phyloP scores from a whole-genome alignment of 2,888 invertebrate species.

The Caenorhabditis plicata region DNA sequence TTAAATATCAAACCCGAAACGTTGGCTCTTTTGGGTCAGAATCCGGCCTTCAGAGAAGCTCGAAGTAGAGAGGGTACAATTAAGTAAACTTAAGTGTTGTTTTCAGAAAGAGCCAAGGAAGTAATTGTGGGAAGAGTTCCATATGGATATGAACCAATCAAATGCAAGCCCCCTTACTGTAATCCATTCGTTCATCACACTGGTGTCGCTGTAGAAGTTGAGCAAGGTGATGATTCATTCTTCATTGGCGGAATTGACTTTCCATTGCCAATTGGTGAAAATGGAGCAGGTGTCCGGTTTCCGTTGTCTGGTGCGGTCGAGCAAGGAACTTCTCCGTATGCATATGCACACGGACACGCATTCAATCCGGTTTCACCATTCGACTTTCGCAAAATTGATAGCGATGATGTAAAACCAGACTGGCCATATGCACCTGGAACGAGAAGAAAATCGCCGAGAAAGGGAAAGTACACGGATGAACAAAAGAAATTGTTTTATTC shows the following conservation, averaged over 20 bases:
- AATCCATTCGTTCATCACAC: constrained; percentile 60
- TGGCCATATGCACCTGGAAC: constrained; percentile 28
- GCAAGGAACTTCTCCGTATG: constrained; percentile 56
- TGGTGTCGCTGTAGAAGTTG: constrained; percentile 58
- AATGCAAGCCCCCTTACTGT: constrained; percentile 63
- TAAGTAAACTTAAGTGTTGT: neutral
- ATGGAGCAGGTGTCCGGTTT: constrained; percentile 58
- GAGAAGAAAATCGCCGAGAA: constrained; percentile 20
- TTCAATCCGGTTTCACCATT: constrained; percentile 58
- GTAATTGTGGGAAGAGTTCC: constrained; percentile 57
- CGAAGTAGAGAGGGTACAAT: constrained; percentile 38
- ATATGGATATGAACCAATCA: constrained; percentile 59
- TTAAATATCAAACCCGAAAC: constrained; percentile 58
- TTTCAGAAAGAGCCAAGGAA: constrained; percentile 55
- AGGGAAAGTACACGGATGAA: constrained; percentile 10
- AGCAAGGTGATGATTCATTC: constrained; percentile 57
- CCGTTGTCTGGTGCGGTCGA: constrained; percentile 58
- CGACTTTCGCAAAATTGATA: constrained; percentile 40
- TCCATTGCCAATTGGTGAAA: constrained; percentile 54
- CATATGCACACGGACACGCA: constrained; percentile 58
- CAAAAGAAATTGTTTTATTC: constrained; percentile 35
- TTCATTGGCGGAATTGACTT: constrained; percentile 61
- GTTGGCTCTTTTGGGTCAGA: constrained; percentile 49
- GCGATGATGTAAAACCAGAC: constrained; percentile 28
- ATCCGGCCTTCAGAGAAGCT: constrained; percentile 56